A percentile compares a stretch with the other conserved stretches of the same genome.
Conservation (phyloP, 53 echinoderm and acorn worm species). For the Holothuria scabra region DNA sequence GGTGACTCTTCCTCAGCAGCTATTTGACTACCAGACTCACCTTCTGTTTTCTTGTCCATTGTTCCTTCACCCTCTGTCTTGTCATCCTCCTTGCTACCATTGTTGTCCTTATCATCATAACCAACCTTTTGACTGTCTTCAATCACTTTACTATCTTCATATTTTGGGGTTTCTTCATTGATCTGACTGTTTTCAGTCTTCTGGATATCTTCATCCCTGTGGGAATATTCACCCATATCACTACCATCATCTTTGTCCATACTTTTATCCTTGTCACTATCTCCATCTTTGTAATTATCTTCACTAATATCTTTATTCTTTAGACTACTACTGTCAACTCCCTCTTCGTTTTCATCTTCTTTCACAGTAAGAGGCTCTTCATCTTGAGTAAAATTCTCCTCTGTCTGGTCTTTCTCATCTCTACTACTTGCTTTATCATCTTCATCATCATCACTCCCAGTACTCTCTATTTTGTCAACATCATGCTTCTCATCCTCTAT, state of each 20-base stretch:
- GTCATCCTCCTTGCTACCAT: background rate
- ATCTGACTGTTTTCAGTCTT: background rate
- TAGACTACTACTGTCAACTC: background rate
- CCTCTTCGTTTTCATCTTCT: background rate
- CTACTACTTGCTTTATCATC: background rate
- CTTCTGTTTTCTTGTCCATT: background rate
- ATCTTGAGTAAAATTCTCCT: background rate
- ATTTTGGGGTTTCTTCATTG: background rate
- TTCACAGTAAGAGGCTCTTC: background rate
- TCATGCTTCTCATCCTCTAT: too few relatives aligned
- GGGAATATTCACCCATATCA: background rate
- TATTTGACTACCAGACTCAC: background rate
- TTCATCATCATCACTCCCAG: too few relatives aligned
- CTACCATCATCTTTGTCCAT: background rate
- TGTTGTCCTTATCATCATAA: background rate
- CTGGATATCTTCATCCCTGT: background rate
- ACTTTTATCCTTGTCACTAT: background rate
- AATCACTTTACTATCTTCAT: background rate
- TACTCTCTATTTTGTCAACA: background rate
- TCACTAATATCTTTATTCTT: background rate
- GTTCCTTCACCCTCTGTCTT: background rate
- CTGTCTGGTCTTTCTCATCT: background rate
- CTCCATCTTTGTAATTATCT: background rate
- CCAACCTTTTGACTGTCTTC: background rate
- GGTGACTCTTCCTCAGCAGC: background rate